phyloP scores from a whole-genome alignment of 2,113 vertebrate genomes.

The Mustela lutreola region DNA sequence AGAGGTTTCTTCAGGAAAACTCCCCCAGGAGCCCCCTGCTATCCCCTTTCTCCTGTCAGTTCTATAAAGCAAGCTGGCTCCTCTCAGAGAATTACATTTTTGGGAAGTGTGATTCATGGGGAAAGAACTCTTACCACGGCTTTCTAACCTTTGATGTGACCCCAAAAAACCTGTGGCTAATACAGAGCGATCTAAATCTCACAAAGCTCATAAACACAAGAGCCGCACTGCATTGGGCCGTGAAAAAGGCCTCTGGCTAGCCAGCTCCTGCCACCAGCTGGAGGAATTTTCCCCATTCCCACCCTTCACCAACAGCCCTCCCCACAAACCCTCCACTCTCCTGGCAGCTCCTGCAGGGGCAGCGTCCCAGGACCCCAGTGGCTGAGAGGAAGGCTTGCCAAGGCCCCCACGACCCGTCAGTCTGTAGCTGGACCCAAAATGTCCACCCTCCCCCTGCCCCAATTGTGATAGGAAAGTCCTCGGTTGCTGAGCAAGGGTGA shows the following conservation, averaged over 20 bases:
- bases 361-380: neutral
- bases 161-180: constrained; percentile 78
- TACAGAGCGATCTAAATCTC: constrained; percentile 74
- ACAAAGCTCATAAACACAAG: constrained; percentile 71
- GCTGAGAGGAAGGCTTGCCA: neutral
- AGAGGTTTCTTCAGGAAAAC: constrained; percentile 60
- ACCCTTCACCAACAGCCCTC: neutral
- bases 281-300: constrained; percentile 25
- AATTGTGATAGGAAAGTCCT: neutral
- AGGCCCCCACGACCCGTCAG: neutral
- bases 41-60: constrained; percentile 49
- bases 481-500: constrained; percentile 3
- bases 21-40: neutral
- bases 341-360: neutral
- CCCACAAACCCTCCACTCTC: neutral
- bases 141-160: constrained; percentile 85
- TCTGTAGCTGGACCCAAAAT: constrained; percentile 19
- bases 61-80: constrained; percentile 70
- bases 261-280: constrained; percentile 52
- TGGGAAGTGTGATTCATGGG: constrained; percentile 79
- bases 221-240: constrained; percentile 21
- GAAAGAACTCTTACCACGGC: constrained; percentile 81
- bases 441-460: neutral
- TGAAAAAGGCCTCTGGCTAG: constrained; percentile 72
- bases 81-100: constrained; percentile 73